A percentile compares a stretch with the other conserved stretches of the same genome.
Evolutionary conservation across 2,888 invertebrate species (phyloP).

Genomic region (Drosophila tanythrix): DNA sequence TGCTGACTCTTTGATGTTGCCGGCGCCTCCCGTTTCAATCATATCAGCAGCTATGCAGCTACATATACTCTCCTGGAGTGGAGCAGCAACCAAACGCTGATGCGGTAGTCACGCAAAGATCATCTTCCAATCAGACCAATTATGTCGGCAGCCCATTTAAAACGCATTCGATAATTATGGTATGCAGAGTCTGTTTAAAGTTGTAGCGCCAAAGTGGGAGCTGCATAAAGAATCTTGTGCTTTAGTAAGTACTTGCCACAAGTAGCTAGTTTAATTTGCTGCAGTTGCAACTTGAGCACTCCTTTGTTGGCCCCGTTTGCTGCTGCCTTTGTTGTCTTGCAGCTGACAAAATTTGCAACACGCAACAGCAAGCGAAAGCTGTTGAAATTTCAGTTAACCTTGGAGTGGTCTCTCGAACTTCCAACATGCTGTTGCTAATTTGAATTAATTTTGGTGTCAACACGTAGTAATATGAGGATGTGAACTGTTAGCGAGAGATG

Average conservation of each 20-base stretch:
- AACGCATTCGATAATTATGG: conserved; percentile 67
- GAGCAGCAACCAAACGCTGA: conserved; percentile 11
- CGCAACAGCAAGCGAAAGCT: conserved; percentile 71
- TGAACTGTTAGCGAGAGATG: conserved; percentile 60
- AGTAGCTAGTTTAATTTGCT: conserved; percentile 52
- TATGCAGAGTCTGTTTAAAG: conserved; percentile 40
- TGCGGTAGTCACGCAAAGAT: conserved; percentile 59
- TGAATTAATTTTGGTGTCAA: conserved; percentile 79
- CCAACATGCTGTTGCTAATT: conserved; percentile 62
- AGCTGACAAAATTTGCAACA: conserved; percentile 58
- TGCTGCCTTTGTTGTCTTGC: conserved; percentile 15
- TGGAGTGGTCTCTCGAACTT: conserved; percentile 40
- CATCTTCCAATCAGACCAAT: conserved; percentile 66
- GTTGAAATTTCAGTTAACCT: conserved; percentile 72
- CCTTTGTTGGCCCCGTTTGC: conserved; percentile 45
- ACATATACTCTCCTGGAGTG: background rate
- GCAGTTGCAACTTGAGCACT: conserved; percentile 50
- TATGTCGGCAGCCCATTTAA: conserved; percentile 73
- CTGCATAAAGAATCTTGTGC: conserved; percentile 1
- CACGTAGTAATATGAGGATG: conserved; percentile 72
- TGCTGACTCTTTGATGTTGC: conserved; percentile 34
- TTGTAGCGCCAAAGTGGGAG: conserved; percentile 12
- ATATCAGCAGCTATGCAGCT: conserved; percentile 7
- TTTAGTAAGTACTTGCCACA: conserved; percentile 57
- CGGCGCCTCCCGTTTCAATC: conserved; percentile 23